A percentile compares a stretch with the other conserved stretches of the same genome.
Conservation (phyloP, 1,140 invertebrate species). For the Argopecten irradians region DNA sequence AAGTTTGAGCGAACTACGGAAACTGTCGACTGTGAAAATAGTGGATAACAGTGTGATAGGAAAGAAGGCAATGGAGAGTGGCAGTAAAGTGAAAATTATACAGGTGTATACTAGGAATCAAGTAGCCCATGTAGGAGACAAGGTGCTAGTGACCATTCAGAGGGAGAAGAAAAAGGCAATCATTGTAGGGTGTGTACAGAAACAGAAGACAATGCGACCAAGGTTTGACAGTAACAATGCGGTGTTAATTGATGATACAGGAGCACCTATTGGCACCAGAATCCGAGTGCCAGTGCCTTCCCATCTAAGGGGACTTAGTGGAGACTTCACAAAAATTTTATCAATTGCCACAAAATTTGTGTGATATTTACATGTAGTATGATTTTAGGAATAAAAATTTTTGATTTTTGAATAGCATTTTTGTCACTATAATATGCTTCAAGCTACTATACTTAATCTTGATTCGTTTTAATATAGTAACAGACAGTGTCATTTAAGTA, state of each 20-base stretch:
- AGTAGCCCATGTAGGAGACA: conserved; percentile 83
- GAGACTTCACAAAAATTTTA: conserved; percentile 96
- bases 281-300: conserved; percentile 97
- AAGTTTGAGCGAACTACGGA: conserved; percentile 71
- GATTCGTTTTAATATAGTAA: no score
- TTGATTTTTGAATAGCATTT: no score
- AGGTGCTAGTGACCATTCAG: conserved; percentile 94
- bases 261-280: conserved; percentile 93
- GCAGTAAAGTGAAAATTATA: conserved; percentile 88
- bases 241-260: conserved; percentile 96
- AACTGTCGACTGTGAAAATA: conserved; percentile 87
- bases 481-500: no score
- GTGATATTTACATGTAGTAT: no score
- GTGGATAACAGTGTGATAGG: conserved; percentile 98
- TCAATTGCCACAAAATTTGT: conserved; percentile 96
- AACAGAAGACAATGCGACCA: conserved; percentile 89
- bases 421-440: no score
- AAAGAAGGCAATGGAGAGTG: conserved; percentile 93
- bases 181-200: conserved; percentile 92
- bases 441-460: no score
- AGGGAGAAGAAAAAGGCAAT: conserved; percentile 98
- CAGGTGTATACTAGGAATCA: conserved; percentile 80
- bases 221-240: conserved; percentile 98
- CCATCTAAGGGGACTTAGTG: conserved; percentile 86
- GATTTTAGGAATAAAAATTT: no score